Percentiles rank a stretch among this genome's conserved stretches.
phyloP scores from a whole-genome alignment of 2,113 vertebrate species.

The Urocynchramus pylzowi region DNA sequence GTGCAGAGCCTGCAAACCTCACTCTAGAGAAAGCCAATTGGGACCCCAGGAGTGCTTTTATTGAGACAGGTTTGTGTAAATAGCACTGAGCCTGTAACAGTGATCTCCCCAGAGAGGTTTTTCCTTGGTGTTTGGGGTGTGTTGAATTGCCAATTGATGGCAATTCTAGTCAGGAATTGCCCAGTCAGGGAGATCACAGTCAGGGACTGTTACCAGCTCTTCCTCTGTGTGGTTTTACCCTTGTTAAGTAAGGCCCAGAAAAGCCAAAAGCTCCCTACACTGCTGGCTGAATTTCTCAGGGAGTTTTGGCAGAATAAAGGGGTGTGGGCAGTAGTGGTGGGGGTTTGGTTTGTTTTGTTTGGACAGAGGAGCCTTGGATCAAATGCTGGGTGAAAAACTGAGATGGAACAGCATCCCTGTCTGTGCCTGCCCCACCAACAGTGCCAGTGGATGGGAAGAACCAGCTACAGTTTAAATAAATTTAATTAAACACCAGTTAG shows the following conservation, averaged over 20 bases:
- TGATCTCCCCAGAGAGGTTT: background rate
- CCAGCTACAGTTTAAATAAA: background rate
- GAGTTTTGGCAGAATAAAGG: background rate
- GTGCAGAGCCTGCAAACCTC: background rate
- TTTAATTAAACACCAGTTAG: background rate
- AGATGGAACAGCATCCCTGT: background rate
- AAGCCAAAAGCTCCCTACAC: background rate
- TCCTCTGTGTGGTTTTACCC: background rate
- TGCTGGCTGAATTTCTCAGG: background rate
- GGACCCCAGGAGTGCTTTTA: background rate
- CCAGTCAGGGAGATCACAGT: background rate
- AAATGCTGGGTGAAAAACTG: background rate
- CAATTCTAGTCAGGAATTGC: background rate
- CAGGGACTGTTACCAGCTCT: rapidly evolving
- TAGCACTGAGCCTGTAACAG: too few species aligned
- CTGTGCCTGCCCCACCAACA: background rate
- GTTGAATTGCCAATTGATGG: rapidly evolving
- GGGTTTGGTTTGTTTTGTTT: too few species aligned
- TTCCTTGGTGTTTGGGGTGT: background rate
- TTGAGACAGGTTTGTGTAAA: background rate
- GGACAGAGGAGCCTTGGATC: background rate
- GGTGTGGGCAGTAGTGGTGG: background rate
- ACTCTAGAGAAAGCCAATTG: background rate
- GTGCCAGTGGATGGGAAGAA: background rate
- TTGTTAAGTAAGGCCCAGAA: background rate